phyloP scores from a whole-genome alignment of 1,140 invertebrate species.

The Portunus trituberculatus region DNA sequence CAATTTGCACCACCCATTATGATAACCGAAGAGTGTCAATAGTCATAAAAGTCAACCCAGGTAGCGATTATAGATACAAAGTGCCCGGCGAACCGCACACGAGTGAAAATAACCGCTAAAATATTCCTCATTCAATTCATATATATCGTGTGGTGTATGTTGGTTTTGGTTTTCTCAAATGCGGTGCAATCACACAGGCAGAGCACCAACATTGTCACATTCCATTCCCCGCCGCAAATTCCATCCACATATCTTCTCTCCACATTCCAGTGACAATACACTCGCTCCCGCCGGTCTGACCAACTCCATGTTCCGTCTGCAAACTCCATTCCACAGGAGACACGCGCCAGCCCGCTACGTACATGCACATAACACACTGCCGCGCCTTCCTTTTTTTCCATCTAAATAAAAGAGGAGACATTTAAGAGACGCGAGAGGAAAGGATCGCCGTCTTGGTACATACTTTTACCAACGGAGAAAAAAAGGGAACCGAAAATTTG shows the following conservation, averaged over 20 bases:
- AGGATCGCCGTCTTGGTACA: too few species aligned
- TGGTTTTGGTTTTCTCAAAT: background rate
- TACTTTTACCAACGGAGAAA: too few species aligned
- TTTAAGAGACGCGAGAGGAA: too few species aligned
- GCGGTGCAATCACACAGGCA: background rate
- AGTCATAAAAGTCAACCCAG: background rate
- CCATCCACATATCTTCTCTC: slow-evolving; percentile 1
- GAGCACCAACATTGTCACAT: background rate
- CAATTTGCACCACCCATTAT: background rate
- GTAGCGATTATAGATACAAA: background rate
- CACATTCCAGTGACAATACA: background rate
- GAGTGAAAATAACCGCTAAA: background rate
- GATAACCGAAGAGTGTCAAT: background rate
- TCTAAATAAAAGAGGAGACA: background rate
- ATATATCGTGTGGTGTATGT: background rate
- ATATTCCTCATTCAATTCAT: background rate
- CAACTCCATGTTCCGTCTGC: background rate
- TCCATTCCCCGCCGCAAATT: background rate
- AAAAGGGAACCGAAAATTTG: too few species aligned
- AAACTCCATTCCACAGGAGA: background rate
- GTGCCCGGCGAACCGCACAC: background rate
- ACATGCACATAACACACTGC: background rate
- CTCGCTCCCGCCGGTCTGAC: background rate
- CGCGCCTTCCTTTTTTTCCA: background rate
- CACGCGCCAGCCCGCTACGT: background rate